Evolutionary conservation across 2,797 vertebrate species (phyloP), one percentile per base, ranked within the genome.

Genomic region (Tenualosa thibaudeaui): DNA sequence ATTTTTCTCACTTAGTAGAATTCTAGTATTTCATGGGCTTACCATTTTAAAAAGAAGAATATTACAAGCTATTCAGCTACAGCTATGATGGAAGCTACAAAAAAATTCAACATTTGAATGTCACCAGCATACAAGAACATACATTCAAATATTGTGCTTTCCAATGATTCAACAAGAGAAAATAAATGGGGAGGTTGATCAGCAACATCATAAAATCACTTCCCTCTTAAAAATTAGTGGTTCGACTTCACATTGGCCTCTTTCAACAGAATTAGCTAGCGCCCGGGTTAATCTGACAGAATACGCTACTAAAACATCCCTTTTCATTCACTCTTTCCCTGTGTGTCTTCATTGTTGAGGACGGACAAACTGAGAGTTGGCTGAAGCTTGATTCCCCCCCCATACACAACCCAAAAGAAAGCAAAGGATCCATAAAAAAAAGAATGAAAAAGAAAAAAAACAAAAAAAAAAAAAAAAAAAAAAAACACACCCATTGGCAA

Each of bases 11-110:
- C 19, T 78, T 78, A 46, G 71, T 78, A 40, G 40, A 78, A 17
- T 78, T 78, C 40, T 46, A 46, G 71, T 22, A 40, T 40, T 78
- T 78, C 71, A 78, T 78, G 26, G 71, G 40, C 71, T 78, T 78
- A 78, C 26, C 40, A 78, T 78, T 78, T 78, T 17, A 46, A 40
- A 75, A 40, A 78, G 40, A 75, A 19, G 13, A 46, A 78, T 40
- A 62, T n/a, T 62, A 78, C 3, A 78, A 96, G 95, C 94, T 78
- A 78, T 40, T 78, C 17, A 78, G 40, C 71, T 78, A 78, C 71
- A 37, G 37, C 71, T 78, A 78, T 46, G 40, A 43, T 19, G 40
- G 40, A 78, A 2, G 37, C 71, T 78, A 78, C 71, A 46, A 46
- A 78, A 71, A 71, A 46, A 78, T 40, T 78, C 71, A 78, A 78